These are phyloP conservation scores for Apotomis betuletana DNA, from an alignment of 2,888 invertebrate species.

Conservation along the genomic window DNA sequence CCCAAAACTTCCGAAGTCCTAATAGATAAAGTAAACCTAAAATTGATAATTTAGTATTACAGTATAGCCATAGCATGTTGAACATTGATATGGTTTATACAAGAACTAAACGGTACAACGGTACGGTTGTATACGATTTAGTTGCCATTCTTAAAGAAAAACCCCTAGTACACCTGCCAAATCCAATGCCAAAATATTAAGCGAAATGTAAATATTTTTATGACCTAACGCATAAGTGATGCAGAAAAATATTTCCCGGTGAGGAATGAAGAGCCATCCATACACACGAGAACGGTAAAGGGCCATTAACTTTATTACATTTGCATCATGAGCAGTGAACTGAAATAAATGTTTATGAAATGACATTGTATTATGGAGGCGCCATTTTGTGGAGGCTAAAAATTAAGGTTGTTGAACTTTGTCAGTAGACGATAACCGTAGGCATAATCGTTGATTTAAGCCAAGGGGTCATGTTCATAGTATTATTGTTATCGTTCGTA, in stretches of 20 bases:
- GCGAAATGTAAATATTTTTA: conserved; percentile 24
- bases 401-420: conserved; percentile 37
- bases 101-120: too few relatives aligned
- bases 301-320: conserved; percentile 76
- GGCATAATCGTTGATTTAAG: neutral
- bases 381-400: conserved; percentile 33
- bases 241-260: conserved; percentile 62
- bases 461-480: neutral
- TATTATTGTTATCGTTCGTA: neutral
- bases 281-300: conserved; percentile 60
- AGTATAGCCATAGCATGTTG: too few relatives aligned
- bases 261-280: conserved; percentile 60
- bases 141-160: too few relatives aligned
- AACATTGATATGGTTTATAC: too few relatives aligned
- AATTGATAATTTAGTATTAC: too few relatives aligned
- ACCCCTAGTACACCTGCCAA: neutral
- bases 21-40: too few relatives aligned
- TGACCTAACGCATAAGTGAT: conserved; percentile 31
- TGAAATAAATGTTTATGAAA: conserved; percentile 64
- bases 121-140: too few relatives aligned
- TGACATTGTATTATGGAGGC: conserved; percentile 38
- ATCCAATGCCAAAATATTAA: conserved; percentile 8
- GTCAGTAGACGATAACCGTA: neutral
- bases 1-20: too few relatives aligned
- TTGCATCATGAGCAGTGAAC: conserved; percentile 71